These are phyloP conservation scores for Archilochus colubris DNA, from an alignment of 2,113 vertebrate genomes.

Conservation along the genomic window DNA sequence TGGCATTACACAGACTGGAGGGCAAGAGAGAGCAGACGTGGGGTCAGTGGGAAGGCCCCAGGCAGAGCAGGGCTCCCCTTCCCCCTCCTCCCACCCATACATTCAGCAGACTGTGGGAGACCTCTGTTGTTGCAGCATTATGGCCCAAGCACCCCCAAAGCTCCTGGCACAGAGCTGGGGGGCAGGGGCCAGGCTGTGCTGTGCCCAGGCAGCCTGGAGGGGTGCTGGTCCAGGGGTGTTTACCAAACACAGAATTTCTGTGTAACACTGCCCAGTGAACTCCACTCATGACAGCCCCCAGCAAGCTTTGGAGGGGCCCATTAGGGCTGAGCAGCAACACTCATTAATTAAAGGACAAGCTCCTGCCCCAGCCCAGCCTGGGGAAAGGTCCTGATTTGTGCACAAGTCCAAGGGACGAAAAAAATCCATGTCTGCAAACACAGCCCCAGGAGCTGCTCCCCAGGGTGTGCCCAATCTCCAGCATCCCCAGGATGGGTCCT, in stretches of 20 bases:
- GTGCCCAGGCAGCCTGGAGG: not conserved
- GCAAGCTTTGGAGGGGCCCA: not conserved
- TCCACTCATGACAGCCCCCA: not conserved
- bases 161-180: rapidly evolving
- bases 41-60: rapidly evolving
- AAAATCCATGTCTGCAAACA: rapidly evolving
- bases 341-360: not conserved
- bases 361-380: not conserved
- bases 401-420: not conserved
- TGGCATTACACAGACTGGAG: conserved; percentile 79
- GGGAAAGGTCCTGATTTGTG: not conserved
- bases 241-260: not conserved
- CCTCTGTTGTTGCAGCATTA: rapidly evolving
- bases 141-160: not conserved
- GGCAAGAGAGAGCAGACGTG: not conserved
- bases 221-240: too few relatives aligned
- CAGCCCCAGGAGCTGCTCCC: not conserved
- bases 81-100: rapidly evolving
- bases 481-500: rapidly evolving
- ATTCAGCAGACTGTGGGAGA: not conserved
- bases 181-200: not conserved
- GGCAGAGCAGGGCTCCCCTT: not conserved
- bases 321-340: not conserved
- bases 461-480: not conserved
- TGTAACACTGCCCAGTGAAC: not conserved